Base-by-base conservation (phyloP, 2,113 vertebrate genomes). In the Microcebus ravelobensis region DNA sequence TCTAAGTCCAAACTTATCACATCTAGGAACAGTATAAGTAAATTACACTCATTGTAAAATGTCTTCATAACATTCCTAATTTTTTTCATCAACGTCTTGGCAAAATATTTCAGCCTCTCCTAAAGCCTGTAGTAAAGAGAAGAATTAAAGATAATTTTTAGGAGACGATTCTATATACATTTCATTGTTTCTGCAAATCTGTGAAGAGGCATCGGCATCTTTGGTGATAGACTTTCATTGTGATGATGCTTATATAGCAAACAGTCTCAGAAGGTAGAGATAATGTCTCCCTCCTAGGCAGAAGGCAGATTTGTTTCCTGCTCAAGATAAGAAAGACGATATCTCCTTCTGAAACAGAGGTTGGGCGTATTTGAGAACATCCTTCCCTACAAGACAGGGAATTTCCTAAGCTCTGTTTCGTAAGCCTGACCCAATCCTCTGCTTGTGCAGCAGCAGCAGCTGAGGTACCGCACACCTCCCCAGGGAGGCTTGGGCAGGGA, bases 401-500 rank as follows among this genome's bases (percentile, higher is more conserved):
- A 1, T 71, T 70, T 52, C 29, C 76, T 87, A 31, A 76, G 15
- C 7, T n/a, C 34, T 83, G 8, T 67, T 70, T n/a, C 13, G 45
- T 55, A 36, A 50, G 1, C 27, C 52, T 27, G 17, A 6, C 11
- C 65, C 31, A 67, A 7, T 31, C 13, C 0, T 39, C 27, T 48
- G 6, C 21, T 4, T 27, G 13, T 15, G 39, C 27, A 14, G 48
- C 8, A 29, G 73, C 0, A 63, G n/a, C 39, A 50, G 2, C 11
- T 9, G 17, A 45, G 29, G 0, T 12, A 68, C 7, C 8, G 15
- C 7, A 5, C 1, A 12, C 8, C 29, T 63, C 21, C n/a, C 36
- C 12, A 13, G 11, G 29, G 45, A 50, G 52, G 79, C 1, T 3
- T 23, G 10, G 48, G 12, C 42, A 45, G 31, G 18, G 31, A 81